Evolutionary conservation across 2,888 invertebrate species (phyloP), one percentile per base, ranked within the genome.

Genomic region (Ptycholaimellus sp.): DNA sequence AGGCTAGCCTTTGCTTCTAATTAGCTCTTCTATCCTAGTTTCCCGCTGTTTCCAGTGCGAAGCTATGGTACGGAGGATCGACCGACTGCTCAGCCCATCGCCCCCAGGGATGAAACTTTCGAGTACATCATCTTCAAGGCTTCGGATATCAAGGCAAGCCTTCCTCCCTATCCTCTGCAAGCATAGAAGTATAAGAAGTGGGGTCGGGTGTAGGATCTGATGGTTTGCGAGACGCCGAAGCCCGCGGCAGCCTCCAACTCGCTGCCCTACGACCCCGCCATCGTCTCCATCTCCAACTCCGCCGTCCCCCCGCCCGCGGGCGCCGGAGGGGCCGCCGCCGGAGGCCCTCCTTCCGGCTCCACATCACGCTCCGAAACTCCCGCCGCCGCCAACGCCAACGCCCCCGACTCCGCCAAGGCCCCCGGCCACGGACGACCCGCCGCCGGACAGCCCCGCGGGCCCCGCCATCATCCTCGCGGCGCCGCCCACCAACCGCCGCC

Each of bases 31-130:
- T 3, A 4, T 23, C 7, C 11, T 6, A 11, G 23, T n/a, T n/a
- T n/a, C 23, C 23, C 7, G 7, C 7, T 13, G 25, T 22, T 65
- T 70, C 39, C 67, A 93, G 96, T 96, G 46, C 74, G 85, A 50
- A 93, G 93, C 9, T 96, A 87, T 68, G 96, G 96, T 38, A 99
- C 96, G 28, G 96, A 99, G 65, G 87, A 93, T 59, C 71, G 96
- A 33, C 83, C 85, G 53, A 80, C 87, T 4, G 79, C 81, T 7
- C 79, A 76, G 59, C 83, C 83, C 43, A 85, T 96, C 39, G 80
- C 87, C 36, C 81, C 87, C 17, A 78, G 90, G 61, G 83, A 81
- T 65, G 90, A 96, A 63, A 77, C 93, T 38, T 96, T 90, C 62
- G 93, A 96, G 60, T 96, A 87, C 64, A 96, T 96, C 56, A 71